Evolutionary conservation across 2,113 vertebrate genomes (phyloP), one percentile per base, ranked within the genome.

Genomic region (Gymnocephalus cernua): DNA sequence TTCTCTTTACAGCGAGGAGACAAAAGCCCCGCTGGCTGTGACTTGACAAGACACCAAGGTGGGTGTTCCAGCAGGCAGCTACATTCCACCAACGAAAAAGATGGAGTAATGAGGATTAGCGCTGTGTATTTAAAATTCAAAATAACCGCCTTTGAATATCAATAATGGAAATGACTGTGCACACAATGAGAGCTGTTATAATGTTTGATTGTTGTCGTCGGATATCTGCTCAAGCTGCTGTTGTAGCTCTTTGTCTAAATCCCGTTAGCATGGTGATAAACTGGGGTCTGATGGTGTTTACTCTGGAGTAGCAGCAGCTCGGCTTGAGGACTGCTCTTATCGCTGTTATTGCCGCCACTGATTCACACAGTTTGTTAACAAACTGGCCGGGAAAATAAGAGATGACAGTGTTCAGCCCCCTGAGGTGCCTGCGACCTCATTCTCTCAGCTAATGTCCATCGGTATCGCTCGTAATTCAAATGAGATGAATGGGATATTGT

Each of bases 381-480:
- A 83, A 91, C 89, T 79, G 87, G 81, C 76, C 27, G 62, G 78
- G 84, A 86, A 92, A 93, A 93, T 88, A 84, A 86, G 89, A 87
- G 82, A 66, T 91, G 92, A 93, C 92, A 91, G 88, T 66, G 69
- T 68, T 86, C 67, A 73, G 80, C 83, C 83, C 85, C 82, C 85
- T 72, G 74, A 68, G 88, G 88, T 88, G 69, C 80, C 84, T 79
- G 79, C 77, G 80, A 86, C 73, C 88, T 90, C 87, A 79, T 91
- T 88, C 82, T 83, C 89, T 82, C 58, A n/a, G 89, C 88, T 91
- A 94, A 90, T 95, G 93, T 95, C 93, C 91, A 94, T 92, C 93
- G 93, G 77, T 91, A 85, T 68, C 45, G 70, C 90, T 95, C 92
- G 92, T 96, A 96, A 97, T 97, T 97, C 95, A 97, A 96, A 97